Evolutionary conservation across 2,888 invertebrate genomes (phyloP), one percentile per base, ranked within the genome.

Genomic region (Drosophila niveifrons): DNA sequence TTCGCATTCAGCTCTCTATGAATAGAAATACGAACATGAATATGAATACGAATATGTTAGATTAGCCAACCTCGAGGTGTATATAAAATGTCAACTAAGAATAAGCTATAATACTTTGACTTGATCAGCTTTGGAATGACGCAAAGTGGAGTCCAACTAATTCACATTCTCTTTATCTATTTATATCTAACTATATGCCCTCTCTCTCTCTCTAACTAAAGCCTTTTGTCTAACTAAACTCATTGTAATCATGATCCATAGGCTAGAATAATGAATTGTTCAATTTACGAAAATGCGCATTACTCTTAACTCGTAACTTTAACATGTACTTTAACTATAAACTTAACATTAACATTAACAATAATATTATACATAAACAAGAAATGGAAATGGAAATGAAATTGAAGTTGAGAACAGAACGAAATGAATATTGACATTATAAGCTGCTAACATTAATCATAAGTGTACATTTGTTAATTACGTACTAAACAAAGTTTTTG

Each of bases 231-330:
- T 15, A 66, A 77, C 44, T 62, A 31, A 59, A 52, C 47, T 70
- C 58, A 64, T 59, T 66, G 28, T 50, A 63, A 39, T 62, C 64
- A 47, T 63, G 57, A 63, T 63, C 66, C 61, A 79, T 89, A 89
- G 90, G 90, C 70, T 89, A 89, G 90, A 88, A 90, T 90, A 89
- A 88, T 88, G 69, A 89, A 88, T 88, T 84, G 70, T 76, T 68
- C 48, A 55, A 51, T 31, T 47, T 47, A 58, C 71, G 64, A 28
- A 39, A 41, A 41, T 56, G 62, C 47, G 66, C 66, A 75, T 66
- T 48, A 51, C 47, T 62, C 44, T 57, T 66, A 70, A 71, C 67
- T 64, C 50, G n/a, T 52, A 61, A 56, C 66, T 47, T 41, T 57
- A 55, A 59, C 61, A 41, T 69, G 67, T 53, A 67, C 67, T 70